Evolutionary conservation across 2,113 vertebrate species (phyloP), one percentile per base, ranked within the genome.

Genomic region (Thalassarche chlororhynchos): DNA sequence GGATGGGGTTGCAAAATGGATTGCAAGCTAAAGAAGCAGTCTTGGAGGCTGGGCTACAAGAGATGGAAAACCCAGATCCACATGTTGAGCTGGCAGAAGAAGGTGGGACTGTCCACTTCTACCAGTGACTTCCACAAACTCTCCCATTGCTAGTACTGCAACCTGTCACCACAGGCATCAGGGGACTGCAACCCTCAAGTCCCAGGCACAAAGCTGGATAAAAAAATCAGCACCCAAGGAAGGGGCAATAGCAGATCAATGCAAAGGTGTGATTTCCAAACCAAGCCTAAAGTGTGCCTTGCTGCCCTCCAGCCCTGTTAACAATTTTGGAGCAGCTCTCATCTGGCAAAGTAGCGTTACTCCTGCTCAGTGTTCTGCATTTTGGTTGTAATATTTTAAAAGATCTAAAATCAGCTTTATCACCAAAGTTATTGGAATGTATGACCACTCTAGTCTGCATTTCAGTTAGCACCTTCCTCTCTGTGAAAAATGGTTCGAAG

Each of bases 61-160:
- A 68, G 28, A 1, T n/a, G 28, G 40, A 78, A 92, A 70, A 31
- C 25, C 11, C 61, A 64, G 52, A 58, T 60, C 54, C 61, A 15
- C 0, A 0, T 26, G 20, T 14, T 74, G 58, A 70, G 19, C 34
- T 51, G 42, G 17, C 11, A 55, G 64, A 77, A 70, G 46, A 52
- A 69, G 15, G 29, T 55, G 17, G 15, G 26, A 87, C 44, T 0
- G 2, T 51, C 12, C 24, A 24, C 24, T 47, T 74, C 49, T 72
- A 54, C 25, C 68, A 28, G 14, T 11, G 38, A 54, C 24, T 79
- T 32, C 16, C 16, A 86, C 58, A 72, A 55, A 54, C 14, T 76
- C 15, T 81, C 13, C 19, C 23, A 11, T 29, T n/a, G 49, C 36
- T 38, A 25, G 31, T 12, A 23, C 36, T 79, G 40, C 61, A 86